Conservation (phyloP, 2,888 invertebrate genomes). For the Adela reaumurella region DNA sequence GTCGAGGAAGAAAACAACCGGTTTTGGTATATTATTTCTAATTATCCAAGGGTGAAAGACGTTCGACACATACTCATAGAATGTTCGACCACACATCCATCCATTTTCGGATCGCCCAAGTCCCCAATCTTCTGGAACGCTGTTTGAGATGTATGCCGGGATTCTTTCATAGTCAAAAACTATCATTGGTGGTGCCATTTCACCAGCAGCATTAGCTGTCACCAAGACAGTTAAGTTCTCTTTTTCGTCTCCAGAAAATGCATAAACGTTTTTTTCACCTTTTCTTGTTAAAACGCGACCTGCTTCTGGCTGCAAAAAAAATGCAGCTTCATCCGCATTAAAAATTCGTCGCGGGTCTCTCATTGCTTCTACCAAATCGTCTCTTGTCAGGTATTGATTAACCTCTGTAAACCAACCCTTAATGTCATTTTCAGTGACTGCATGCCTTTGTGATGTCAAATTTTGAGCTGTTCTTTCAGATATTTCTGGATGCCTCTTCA, state of each 20-base stretch:
- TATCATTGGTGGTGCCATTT: slow-evolving; percentile 4
- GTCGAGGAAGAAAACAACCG: slow-evolving; percentile 4
- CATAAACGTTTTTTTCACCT: not conserved
- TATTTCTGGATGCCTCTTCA: slow-evolving; percentile 10
- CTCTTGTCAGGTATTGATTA: slow-evolving; percentile 11
- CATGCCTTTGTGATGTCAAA: slow-evolving; percentile 10
- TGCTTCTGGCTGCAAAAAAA: not conserved
- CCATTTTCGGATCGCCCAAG: slow-evolving; percentile 4
- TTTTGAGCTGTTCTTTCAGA: slow-evolving; percentile 9
- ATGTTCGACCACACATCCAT: slow-evolving; percentile 5
- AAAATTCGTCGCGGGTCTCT: slow-evolving; percentile 13
- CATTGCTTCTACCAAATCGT: slow-evolving; percentile 7
- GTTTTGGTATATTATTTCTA: slow-evolving; percentile 4
- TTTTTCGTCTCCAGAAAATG: not conserved
- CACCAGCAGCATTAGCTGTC: not conserved
- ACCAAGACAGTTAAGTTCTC: too few relatives aligned
- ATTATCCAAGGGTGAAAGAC: slow-evolving; percentile 4
- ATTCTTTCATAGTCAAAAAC: slow-evolving; percentile 4
- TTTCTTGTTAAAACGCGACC: not conserved
- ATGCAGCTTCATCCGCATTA: slow-evolving; percentile 7
- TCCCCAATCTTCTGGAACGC: slow-evolving; percentile 4
- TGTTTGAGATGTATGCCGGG: slow-evolving; percentile 1
- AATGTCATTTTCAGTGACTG: slow-evolving; percentile 10
- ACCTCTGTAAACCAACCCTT: slow-evolving; percentile 12
- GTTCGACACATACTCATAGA: slow-evolving; percentile 4